Base-by-base conservation (phyloP, 2,797 vertebrate species). In the Danio aesculapii region DNA sequence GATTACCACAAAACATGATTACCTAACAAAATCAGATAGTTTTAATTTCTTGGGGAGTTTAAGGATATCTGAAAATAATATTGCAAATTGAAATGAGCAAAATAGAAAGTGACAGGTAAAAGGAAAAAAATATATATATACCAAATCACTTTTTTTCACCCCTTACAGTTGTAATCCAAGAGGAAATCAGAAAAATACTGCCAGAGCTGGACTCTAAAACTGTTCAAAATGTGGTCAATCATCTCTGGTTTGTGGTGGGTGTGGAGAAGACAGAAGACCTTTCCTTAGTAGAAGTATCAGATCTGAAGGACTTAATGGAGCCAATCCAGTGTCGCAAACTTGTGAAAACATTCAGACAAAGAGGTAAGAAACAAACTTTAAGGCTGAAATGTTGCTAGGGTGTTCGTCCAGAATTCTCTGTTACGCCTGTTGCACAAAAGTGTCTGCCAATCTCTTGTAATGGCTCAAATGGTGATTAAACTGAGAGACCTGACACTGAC, bases 291-390 rank as follows among this genome's bases (percentile, higher is more conserved):
- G 77, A 72, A 50, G 78, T 72, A 47, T 52, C 68, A 1, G 78
- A 80, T 64, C 49, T 80, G 30, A 49, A 72, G 41, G 68, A 44
- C 43, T 46, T 80, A 9, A 21, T 80, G 69, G 78, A 80, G 16
- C 78, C 78, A 2, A 80, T 72, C 47, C 78, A 80, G n/a, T 64
- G 78, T 57, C 68, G 78, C 47, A 80, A 80, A 47, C 78, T 80
- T 9, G 78, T 80, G 6, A 80, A 73, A 80, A 39, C 19, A 0
- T 64, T 80, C 14, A 63, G 21, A 64, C 49, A 66, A 73, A 63
- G 50, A 80, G 78, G 78, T 80, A 72, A 80, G 69, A 55, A 10
- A n/a, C n/a, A 16, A 52, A 16, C 10, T 14, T 43, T 44, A 59
- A 17, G 9, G 4, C 67, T 10, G 9, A 6, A 63, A 63, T 43